These are phyloP conservation scores for Plagodis dolabraria DNA, from an alignment of 2,888 invertebrate species.

Conservation along the genomic window DNA sequence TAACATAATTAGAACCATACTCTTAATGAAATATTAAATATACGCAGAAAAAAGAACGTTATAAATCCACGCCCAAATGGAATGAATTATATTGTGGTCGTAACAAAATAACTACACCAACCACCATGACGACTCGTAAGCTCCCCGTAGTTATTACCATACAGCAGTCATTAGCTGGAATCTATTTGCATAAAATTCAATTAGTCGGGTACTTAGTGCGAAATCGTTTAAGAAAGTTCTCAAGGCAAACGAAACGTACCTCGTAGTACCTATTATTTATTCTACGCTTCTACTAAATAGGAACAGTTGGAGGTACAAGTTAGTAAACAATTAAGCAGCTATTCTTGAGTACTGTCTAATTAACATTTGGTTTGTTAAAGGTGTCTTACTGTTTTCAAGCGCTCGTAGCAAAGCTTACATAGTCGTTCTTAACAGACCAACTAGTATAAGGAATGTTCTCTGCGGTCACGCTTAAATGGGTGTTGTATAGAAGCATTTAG, in stretches of 20 bases:
- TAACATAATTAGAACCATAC: background rate
- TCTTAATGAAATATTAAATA: background rate
- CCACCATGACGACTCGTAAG: constrained; percentile 15
- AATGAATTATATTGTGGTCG: constrained; percentile 12
- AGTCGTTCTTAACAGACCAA: too few relatives aligned
- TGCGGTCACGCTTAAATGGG: too few relatives aligned
- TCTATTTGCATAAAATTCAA: constrained; percentile 64
- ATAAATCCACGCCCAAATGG: constrained; percentile 20
- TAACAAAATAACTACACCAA: constrained; percentile 28
- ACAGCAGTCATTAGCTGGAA: constrained; percentile 55
- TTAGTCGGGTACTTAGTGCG: constrained; percentile 55
- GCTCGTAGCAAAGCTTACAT: too few relatives aligned
- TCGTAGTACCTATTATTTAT: background rate
- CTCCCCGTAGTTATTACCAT: constrained; percentile 38
- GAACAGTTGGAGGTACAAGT: constrained; percentile 1
- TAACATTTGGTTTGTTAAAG: background rate
- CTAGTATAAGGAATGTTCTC: too few relatives aligned
- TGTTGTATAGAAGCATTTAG: too few relatives aligned
- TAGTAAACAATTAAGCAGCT: background rate
- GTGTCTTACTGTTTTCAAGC: too few relatives aligned
- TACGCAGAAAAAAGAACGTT: constrained; percentile 1
- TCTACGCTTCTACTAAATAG: constrained; percentile 6
- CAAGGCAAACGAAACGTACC: constrained; percentile 19
- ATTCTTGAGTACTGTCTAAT: background rate
- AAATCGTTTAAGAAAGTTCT: constrained; percentile 56